These are phyloP conservation scores for Troides aeacus DNA, from an alignment of 2,888 invertebrate genomes.

Conservation along the genomic window DNA sequence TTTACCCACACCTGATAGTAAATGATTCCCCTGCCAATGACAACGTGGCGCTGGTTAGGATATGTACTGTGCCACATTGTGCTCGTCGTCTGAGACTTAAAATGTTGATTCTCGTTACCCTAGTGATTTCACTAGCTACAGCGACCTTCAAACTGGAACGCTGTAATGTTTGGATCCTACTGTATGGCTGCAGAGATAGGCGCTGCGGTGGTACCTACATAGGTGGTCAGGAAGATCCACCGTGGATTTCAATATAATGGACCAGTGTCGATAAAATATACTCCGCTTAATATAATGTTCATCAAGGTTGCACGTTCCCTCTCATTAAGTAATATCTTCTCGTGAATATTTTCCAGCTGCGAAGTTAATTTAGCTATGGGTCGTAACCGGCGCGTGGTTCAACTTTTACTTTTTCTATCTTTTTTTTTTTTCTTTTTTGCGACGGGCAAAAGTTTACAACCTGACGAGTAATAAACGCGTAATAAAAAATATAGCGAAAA, in stretches of 20 bases:
- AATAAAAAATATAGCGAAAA: background rate
- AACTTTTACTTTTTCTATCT: background rate
- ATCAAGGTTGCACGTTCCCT: background rate
- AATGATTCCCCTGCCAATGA: no score
- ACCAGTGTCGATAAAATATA: background rate
- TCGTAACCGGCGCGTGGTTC: background rate
- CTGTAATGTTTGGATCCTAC: no score
- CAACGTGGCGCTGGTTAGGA: no score
- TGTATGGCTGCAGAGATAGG: no score
- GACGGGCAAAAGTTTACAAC: background rate
- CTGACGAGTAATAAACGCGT: background rate
- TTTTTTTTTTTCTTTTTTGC: background rate
- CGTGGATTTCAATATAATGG: background rate
- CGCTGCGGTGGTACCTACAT: no score
- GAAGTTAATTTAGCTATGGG: background rate
- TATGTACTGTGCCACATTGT: no score
- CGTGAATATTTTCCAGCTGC: background rate
- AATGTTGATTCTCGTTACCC: no score
- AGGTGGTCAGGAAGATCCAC: no score
- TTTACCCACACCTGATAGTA: no score
- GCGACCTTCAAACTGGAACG: no score
- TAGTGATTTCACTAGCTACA: no score
- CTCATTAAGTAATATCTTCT: background rate
- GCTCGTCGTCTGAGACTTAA: no score
- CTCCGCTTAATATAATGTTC: background rate